Evolutionary conservation across 2,113 vertebrate genomes (phyloP).

Genomic region (Actenoides hombroni): DNA sequence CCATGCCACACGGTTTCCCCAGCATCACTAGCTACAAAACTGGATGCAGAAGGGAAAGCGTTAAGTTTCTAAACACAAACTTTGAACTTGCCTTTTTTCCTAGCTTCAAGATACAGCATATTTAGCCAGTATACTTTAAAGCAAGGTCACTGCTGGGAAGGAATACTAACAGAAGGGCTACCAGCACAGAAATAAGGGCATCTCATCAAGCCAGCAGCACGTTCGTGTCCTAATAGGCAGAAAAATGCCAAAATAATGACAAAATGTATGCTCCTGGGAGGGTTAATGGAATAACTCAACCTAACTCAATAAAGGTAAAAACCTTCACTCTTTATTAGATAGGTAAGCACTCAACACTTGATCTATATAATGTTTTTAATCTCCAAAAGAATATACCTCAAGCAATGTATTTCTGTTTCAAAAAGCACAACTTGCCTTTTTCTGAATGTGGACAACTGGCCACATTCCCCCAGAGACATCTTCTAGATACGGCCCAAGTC

Average conservation of each 20-base stretch:
- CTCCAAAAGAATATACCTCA: background rate
- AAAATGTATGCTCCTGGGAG: background rate
- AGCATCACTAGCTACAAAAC: background rate
- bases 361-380: background rate
- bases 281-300: background rate
- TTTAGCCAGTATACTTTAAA: background rate
- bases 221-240: background rate
- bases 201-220: background rate
- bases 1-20: background rate
- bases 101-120: background rate
- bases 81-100: background rate
- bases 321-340: background rate
- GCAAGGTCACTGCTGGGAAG: background rate
- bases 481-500: constrained; percentile 89
- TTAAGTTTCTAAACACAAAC: background rate
- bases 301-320: background rate
- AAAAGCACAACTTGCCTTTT: constrained; percentile 81
- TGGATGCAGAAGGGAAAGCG: background rate
- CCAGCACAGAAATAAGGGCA: background rate
- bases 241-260: background rate
- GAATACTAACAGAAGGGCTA: background rate
- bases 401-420: background rate
- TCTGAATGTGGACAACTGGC: constrained; percentile 98
- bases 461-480: constrained; percentile 98
- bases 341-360: background rate